Percentiles rank a stretch among this genome's conserved stretches.
phyloP scores from a whole-genome alignment of 23 tunicate species.

The Styela plicata region DNA sequence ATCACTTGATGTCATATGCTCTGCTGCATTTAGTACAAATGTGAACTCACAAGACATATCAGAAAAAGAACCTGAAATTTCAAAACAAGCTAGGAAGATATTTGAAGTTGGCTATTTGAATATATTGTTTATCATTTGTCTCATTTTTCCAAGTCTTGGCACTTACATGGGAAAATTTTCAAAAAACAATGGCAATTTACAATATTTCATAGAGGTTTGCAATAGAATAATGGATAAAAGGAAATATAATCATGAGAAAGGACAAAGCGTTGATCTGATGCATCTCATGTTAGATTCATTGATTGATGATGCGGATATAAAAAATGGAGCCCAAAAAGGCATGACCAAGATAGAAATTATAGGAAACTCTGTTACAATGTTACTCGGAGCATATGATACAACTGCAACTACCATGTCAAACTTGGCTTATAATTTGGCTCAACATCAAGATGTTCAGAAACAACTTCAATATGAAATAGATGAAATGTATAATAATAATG shows the following conservation, averaged over 20 bases:
- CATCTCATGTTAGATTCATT: background rate
- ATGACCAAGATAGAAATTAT: slow-evolving; percentile 47
- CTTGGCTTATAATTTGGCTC: slow-evolving; percentile 63
- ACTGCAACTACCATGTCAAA: slow-evolving; percentile 47
- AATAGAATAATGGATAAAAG: background rate
- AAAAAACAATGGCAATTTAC: background rate
- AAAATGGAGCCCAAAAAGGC: slow-evolving; percentile 14
- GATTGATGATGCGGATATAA: background rate
- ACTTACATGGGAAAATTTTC: background rate
- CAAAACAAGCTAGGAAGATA: background rate
- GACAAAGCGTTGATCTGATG: background rate
- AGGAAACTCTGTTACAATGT: slow-evolving; percentile 47
- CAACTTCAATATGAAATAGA: slow-evolving; percentile 51
- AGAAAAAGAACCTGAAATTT: background rate
- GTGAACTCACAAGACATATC: slow-evolving; percentile 36
- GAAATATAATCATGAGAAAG: background rate
- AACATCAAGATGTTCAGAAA: slow-evolving; percentile 43
- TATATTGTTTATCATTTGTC: background rate
- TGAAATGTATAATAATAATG: background rate
- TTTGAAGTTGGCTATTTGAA: background rate
- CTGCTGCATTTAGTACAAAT: slow-evolving; percentile 71
- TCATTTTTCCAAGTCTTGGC: background rate
- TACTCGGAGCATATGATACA: slow-evolving; percentile 72
- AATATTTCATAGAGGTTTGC: background rate
- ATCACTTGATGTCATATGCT: slow-evolving; percentile 62